Evolutionary conservation across 2,797 vertebrate genomes (phyloP).

Genomic region (Lagothrix lagotricha): DNA sequence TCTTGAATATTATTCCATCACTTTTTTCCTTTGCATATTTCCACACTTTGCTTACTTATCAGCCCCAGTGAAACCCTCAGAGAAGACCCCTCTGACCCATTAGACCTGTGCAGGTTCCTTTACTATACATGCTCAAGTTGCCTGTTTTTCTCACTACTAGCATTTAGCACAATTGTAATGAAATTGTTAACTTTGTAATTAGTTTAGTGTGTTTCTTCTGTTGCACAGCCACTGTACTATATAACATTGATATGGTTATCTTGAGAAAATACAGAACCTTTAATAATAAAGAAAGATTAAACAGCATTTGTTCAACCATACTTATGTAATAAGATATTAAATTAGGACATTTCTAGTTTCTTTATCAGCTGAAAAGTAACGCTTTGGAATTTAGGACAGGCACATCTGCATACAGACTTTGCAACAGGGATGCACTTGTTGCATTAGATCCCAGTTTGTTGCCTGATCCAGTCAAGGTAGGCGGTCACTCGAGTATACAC

Average conservation of each 20-base stretch:
- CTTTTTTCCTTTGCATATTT: not conserved
- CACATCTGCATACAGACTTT: not conserved
- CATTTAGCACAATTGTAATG: not conserved
- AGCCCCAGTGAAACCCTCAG: not conserved
- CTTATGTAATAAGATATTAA: not conserved
- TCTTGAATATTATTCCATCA: not conserved
- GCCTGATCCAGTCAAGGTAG: conserved; percentile 85
- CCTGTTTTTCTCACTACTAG: not conserved
- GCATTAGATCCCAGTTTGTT: conserved; percentile 82
- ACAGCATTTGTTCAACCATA: not conserved
- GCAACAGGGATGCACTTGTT: not conserved
- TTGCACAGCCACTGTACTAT: not conserved
- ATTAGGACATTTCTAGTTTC: not conserved
- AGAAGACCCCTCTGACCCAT: not conserved
- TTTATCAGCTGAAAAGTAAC: not conserved
- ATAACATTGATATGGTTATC: not conserved
- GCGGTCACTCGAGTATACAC: conserved; percentile 86
- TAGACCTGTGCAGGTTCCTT: not conserved
- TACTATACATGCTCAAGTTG: not conserved
- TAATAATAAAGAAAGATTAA: conserved; percentile 33
- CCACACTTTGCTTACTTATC: not conserved
- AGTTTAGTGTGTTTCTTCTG: not conserved
- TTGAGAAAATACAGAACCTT: conserved; percentile 2
- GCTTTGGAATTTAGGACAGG: conserved; percentile 57
- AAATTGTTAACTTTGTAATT: not conserved